A percentile compares a stretch with the other conserved stretches of the same genome.
phyloP scores from a whole-genome alignment of 2,888 invertebrate species.

The Eurytoma adleriae region DNA sequence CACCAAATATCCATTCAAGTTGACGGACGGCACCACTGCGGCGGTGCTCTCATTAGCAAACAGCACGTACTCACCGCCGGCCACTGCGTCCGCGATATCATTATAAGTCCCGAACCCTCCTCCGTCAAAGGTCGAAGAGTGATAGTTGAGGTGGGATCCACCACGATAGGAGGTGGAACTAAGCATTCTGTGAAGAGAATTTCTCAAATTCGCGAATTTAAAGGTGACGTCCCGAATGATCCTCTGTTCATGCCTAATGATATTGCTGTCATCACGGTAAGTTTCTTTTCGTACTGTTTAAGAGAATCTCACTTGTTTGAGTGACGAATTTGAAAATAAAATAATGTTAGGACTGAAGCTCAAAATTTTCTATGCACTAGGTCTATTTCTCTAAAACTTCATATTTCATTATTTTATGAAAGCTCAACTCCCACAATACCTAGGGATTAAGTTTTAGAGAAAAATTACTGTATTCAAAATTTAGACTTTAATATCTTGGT shows the following conservation, averaged over 20 bases:
- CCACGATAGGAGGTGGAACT: background rate
- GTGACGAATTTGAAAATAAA: too few species aligned
- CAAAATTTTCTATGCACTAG: too few species aligned
- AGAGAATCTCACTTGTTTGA: too few species aligned
- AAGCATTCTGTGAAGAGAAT: slow-evolving; percentile 1
- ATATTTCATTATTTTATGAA: too few species aligned
- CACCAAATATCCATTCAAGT: background rate
- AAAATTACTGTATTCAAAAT: too few species aligned
- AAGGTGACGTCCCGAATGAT: background rate
- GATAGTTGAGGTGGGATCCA: slow-evolving; percentile 21
- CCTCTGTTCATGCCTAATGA: slow-evolving; percentile 9
- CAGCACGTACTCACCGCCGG: slow-evolving; percentile 20
- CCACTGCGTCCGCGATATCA: background rate
- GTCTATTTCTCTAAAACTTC: too few species aligned
- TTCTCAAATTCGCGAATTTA: background rate
- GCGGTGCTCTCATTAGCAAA: slow-evolving; percentile 10
- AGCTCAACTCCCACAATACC: too few species aligned
- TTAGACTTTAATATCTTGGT: background rate
- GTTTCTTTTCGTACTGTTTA: too few species aligned
- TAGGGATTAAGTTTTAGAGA: too few species aligned
- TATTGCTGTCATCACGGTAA: slow-evolving; percentile 46
- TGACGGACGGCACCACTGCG: background rate
- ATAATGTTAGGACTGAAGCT: too few species aligned
- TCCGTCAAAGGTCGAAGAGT: background rate
- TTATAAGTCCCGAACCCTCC: background rate